Evolutionary conservation across 2,113 vertebrate species (phyloP), one percentile per base, ranked within the genome.

Genomic region (Acinonyx jubatus): DNA sequence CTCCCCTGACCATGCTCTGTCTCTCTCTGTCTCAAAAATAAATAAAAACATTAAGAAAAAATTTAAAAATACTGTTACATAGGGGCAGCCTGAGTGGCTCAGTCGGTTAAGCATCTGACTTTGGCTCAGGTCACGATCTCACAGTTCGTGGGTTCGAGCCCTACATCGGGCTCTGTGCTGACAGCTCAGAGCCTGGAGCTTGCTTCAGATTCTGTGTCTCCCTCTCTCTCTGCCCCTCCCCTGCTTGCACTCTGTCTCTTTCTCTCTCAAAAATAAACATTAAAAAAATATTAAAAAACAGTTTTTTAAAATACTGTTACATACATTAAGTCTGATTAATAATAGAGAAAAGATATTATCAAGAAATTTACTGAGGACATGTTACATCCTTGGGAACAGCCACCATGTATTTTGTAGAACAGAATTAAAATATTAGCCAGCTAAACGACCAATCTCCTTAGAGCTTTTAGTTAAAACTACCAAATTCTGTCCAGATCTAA

Each of bases 401-500:
- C 69, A 93, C 38, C 4, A 69, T 15, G 11, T 21, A 93, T 89
- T 79, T 79, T 48, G 65, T 2, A 91, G 21, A 96, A 85, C 13
- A 78, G 27, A 93, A 84, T 74, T 92, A 91, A 80, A 85, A 80
- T 76, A 94, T 55, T 61, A 85, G 69, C 65, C n/a, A 91, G 55
- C 8, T 86, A 84, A 96, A 65, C 25, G 21, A 65, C 68, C 3
- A 36, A 57, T 78, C 45, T 79, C 31, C 6, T 89, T 63, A 94
- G 33, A 29, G 9, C 5, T 89, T 73, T 93, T 71, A 78, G 89
- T 82, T 82, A 84, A 95, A 95, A 81, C 31, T 36, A 65, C 36
- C 41, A 92, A 89, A 92, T 86, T 89, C 66, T 79, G 27, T 94
- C 68, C 66, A 94, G 78, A 94, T 52, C 69, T 61, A 87, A 95